Base-by-base conservation (phyloP, 2,888 invertebrate genomes). In the Cheilosia variabilis region DNA sequence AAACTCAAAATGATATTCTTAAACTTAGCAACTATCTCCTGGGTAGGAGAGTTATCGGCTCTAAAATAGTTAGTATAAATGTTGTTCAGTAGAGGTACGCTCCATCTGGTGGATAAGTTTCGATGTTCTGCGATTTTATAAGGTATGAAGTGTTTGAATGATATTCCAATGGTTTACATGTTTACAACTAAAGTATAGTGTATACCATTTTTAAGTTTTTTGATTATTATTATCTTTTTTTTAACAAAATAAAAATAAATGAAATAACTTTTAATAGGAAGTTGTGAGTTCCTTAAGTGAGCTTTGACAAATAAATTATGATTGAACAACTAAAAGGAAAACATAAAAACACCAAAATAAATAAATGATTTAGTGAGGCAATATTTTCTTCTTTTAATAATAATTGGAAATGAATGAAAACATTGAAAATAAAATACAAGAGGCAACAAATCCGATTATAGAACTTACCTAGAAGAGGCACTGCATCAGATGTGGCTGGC, bases 401-500 rank as follows among this genome's bases (percentile, higher is more conserved):
- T 9, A 55, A 73, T 24, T 47, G 41, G 31, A 81, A 76, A 81
- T 72, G 37, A 58, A 60, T 31, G 66, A 45, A 9, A 71, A 63
- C 15, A 15, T 41, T 63, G 45, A 57, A 37, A 10, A 69, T 53
- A 52, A 41, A 50, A 58, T 34, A 47, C n/a, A 60, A 27, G 10
- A 47, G 24, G 41, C 31, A 50, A 50, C 6, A 45, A 79, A 65
- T 24, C 31, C 19, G 6, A 27, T 17, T 79, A 9, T 53, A 50
- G 34, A 88, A 91, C 91, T 93, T 93, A 95, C 96, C 96, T 93
- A 97, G 94, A 90, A 97, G 94, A 89, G 97, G 97, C 91, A 97
- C 97, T 89, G 97, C 97, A 92, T 97, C 97, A 88, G 98, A 98
- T 87, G 98, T 98, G 91, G 98, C 98, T 89, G 98, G 98, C 98